These are phyloP conservation scores for Halcyon badia DNA, from an alignment of 2,797 vertebrate genomes.

Conservation along the genomic window DNA sequence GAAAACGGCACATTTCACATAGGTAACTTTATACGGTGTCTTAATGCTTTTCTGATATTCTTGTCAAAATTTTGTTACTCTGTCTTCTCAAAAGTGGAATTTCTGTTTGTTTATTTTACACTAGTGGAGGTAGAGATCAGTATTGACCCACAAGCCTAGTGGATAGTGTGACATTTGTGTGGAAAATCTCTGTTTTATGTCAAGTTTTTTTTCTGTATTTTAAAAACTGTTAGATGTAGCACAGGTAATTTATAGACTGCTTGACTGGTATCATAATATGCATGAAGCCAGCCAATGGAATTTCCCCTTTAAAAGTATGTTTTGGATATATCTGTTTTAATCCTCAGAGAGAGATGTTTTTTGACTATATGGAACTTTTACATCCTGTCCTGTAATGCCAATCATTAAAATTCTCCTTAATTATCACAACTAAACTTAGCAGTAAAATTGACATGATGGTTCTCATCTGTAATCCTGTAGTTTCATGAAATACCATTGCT, in stretches of 20 bases:
- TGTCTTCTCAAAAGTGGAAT: not conserved
- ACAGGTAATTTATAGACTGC: not conserved
- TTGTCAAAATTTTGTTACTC: not conserved
- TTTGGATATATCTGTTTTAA: not conserved
- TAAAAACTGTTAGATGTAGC: not conserved
- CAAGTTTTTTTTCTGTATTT: not conserved
- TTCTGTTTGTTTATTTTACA: not conserved
- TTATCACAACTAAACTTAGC: not conserved
- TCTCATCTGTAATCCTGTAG: not conserved
- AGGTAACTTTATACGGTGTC: fast-evolving
- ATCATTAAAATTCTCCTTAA: not conserved
- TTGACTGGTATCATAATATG: not conserved
- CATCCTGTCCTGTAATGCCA: not conserved
- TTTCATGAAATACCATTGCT: not conserved
- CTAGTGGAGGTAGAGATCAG: not conserved
- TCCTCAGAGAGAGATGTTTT: not conserved
- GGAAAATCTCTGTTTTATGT: not conserved
- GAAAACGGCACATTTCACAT: not conserved
- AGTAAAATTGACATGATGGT: not conserved
- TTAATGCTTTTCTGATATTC: not conserved
- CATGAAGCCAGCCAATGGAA: not conserved
- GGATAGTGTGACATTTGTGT: not conserved
- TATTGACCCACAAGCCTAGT: not conserved
- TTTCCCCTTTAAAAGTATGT: not conserved
- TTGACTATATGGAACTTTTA: not conserved